Evolutionary conservation across 2,797 vertebrate genomes (phyloP).

Genomic region (Trachurus trachurus): DNA sequence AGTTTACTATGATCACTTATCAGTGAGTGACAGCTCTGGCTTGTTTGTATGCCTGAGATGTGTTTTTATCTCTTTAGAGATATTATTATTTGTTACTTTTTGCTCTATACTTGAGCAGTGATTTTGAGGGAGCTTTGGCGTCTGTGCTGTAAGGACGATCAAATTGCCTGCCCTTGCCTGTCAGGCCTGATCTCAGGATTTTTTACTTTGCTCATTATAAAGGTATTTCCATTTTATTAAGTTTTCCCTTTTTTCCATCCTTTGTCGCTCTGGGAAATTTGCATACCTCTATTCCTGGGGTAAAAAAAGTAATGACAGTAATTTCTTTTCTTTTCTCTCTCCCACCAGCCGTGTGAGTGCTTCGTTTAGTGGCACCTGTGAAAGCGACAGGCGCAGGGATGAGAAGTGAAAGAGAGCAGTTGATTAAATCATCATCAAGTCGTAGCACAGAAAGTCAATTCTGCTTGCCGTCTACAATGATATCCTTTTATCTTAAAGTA

Average conservation of each 20-base stretch:
- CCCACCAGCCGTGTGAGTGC: slow-evolving; percentile 92
- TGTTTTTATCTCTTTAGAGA: slow-evolving; percentile 66
- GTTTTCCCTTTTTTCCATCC: slow-evolving; percentile 72
- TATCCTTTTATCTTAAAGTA: slow-evolving; percentile 99
- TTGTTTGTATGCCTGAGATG: slow-evolving; percentile 68
- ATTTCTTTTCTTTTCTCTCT: slow-evolving; percentile 89
- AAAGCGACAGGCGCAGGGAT: slow-evolving; percentile 95
- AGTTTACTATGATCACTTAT: slow-evolving; percentile 76
- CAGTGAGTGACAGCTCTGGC: slow-evolving; percentile 77
- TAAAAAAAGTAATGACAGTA: slow-evolving; percentile 92
- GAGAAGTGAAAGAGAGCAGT: slow-evolving; percentile 99
- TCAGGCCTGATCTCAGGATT: slow-evolving; percentile 92
- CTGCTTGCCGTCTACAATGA: slow-evolving; percentile 99
- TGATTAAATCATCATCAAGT: slow-evolving; percentile 99
- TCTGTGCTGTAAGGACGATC: slow-evolving; percentile 89
- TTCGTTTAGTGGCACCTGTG: slow-evolving; percentile 98
- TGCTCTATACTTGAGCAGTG: slow-evolving; percentile 72
- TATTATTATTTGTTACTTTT: slow-evolving; percentile 84
- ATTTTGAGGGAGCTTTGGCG: slow-evolving; percentile 85
- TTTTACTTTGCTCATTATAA: slow-evolving; percentile 95
- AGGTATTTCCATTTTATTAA: slow-evolving; percentile 88
- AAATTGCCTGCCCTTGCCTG: slow-evolving; percentile 93
- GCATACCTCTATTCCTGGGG: slow-evolving; percentile 93
- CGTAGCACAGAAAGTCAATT: slow-evolving; percentile 99
- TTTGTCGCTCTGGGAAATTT: slow-evolving; percentile 94